phyloP scores from a whole-genome alignment of 2,113 vertebrate species.

The Litocranius walleri region DNA sequence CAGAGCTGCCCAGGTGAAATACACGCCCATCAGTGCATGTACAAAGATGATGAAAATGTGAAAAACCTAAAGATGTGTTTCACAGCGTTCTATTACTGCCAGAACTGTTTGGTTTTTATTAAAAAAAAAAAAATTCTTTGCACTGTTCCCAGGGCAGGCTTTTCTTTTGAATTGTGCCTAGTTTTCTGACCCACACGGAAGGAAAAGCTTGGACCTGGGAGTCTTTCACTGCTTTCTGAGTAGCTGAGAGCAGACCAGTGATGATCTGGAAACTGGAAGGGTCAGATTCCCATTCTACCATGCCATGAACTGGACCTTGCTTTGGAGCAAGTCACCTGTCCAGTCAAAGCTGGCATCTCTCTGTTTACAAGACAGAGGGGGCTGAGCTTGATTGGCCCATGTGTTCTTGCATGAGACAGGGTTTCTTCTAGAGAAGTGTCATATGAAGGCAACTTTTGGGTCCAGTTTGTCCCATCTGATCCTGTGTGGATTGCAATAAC shows the following conservation, averaged over 20 bases:
- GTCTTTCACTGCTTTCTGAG: not conserved
- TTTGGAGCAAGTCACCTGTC: not conserved
- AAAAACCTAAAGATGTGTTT: not conserved
- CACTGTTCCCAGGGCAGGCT: not conserved
- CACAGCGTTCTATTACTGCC: not conserved
- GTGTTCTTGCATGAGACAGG: not conserved
- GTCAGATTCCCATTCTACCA: not conserved
- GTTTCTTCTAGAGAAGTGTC: not conserved
- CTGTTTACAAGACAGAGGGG: not conserved
- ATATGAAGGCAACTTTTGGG: not conserved
- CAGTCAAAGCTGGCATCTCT: not conserved
- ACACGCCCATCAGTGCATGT: accelerated
- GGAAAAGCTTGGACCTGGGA: conserved; percentile 43
- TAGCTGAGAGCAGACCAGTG: not conserved
- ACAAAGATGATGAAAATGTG: not conserved
- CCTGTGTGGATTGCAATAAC: not conserved
- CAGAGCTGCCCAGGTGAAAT: not conserved
- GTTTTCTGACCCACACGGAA: conserved; percentile 49
- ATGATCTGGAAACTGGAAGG: not conserved
- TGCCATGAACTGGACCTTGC: not conserved
- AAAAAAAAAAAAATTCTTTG: not conserved
- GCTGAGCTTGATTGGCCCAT: not conserved
- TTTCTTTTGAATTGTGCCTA: not conserved
- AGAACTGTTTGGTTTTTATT: not conserved
- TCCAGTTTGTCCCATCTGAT: not conserved